Percentiles rank a stretch among this genome's conserved stretches.
Evolutionary conservation across 2,113 vertebrate genomes (phyloP).

Genomic region (Nycticorax nycticorax): DNA sequence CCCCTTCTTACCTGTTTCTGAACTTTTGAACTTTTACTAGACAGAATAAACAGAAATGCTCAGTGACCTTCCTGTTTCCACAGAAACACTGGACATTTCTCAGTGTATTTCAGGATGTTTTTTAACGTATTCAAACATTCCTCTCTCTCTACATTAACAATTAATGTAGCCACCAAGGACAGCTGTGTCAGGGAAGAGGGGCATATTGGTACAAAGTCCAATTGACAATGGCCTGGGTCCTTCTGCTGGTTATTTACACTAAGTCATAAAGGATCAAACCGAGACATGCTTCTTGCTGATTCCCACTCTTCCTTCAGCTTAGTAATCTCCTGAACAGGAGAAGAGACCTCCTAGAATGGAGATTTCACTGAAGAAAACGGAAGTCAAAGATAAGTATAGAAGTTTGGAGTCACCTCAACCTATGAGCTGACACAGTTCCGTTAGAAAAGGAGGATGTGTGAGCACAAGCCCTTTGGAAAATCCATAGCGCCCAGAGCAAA

Average conservation of each 20-base stretch:
- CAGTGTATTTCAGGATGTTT: background rate
- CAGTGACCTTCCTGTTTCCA: background rate
- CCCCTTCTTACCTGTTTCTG: background rate
- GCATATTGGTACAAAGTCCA: background rate
- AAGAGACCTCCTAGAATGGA: background rate
- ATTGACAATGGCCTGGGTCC: background rate
- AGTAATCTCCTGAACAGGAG: background rate
- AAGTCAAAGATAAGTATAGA: background rate
- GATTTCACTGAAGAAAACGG: background rate
- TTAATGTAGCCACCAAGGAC: background rate
- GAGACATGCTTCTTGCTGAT: background rate
- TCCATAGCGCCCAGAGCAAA: background rate
- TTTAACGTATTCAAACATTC: background rate
- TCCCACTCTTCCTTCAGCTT: background rate
- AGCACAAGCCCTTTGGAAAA: background rate
- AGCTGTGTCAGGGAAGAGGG: background rate
- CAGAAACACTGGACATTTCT: background rate
- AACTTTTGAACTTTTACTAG: background rate
- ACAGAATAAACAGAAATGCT: background rate
- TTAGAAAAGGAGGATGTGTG: background rate
- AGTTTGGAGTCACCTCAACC: background rate
- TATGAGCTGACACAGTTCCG: background rate
- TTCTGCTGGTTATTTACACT: background rate
- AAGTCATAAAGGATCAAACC: background rate
- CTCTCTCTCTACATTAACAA: background rate